phyloP scores from a whole-genome alignment of 2,797 vertebrate genomes.

The Falco peregrinus region DNA sequence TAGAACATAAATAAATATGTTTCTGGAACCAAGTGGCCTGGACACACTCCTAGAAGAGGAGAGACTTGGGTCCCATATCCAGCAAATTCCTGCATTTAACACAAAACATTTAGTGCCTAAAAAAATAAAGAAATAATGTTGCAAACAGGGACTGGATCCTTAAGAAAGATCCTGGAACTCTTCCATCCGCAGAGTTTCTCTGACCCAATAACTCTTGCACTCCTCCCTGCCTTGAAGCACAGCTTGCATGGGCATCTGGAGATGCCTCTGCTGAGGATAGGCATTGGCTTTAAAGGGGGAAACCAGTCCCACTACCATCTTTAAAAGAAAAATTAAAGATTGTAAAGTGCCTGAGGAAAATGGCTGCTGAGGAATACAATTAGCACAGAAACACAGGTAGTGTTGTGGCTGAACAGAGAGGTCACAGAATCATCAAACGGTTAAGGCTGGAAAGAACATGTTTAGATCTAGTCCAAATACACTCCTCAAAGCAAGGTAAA shows the following conservation, averaged over 20 bases:
- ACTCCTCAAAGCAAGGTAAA: neutral
- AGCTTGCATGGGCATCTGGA: neutral
- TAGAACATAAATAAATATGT: neutral
- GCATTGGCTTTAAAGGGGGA: neutral
- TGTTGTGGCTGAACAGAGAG: neutral
- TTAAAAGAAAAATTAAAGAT: neutral
- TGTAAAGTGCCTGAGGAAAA: neutral
- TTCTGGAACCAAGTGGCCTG: neutral
- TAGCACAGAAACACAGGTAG: neutral
- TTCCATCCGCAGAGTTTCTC: neutral
- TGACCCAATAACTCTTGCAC: neutral
- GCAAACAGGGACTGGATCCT: neutral
- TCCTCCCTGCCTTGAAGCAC: neutral
- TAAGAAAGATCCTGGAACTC: neutral
- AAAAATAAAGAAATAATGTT: neutral
- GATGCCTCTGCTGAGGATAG: neutral
- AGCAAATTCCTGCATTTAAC: neutral
- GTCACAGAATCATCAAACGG: neutral
- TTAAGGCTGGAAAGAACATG: too few relatives aligned
- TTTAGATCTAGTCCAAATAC: neutral
- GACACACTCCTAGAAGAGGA: neutral
- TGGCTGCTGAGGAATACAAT: neutral
- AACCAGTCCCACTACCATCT: neutral
- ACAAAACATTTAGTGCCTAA: neutral
- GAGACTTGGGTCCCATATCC: neutral